Base-by-base conservation (phyloP, 1,140 invertebrate species). In the Lineus longissimus region DNA sequence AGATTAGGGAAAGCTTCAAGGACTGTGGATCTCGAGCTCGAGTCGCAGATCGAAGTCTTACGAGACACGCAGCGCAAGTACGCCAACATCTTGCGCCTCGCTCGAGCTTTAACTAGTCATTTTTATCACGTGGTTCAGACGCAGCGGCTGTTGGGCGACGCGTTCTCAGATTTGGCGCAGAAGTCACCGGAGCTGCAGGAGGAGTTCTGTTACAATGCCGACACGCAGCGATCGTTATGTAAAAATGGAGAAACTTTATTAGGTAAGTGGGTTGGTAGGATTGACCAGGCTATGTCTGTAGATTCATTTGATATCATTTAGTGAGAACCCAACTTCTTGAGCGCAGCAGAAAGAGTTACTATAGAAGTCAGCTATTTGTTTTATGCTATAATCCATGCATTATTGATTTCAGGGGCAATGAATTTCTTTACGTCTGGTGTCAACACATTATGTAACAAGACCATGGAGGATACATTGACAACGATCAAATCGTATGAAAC, bases 401-500 rank as follows among this genome's bases (percentile, higher is more conserved):
- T 65, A 65, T 51, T 65, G 11, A 61, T 70, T 71, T 9, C 65
- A 81, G 79, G 90, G 66, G 94, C 94, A 63, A 86, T 98, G 67
- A 94, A 96, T 83, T 97, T 96, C 84, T 97, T 98, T 84, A 93
- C 93, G 71, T 95, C 92, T 55, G 94, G 93, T 51, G 89, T 98
- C 13, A 93, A 93, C 81, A 98, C 95, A 40, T 84, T 98, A 70
- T 94, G 93, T 81, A 92, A 95, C 82, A 96, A 96, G 84, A 97
- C 94, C 29, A 97, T 98, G 76, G 94, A 97, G 82, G 95, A 97
- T 79, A 96, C 94, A 0, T 84, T 98, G 70, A 85, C 94, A 61
- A 97, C 95, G 57, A 89, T 97, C 70, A 87, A 91, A 74, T 90
- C 93, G 77, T 97, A 95, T 82, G 94, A 98, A 85, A 88, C 88